Conservation (phyloP, 2,888 invertebrate species). For the Himalopsyche kuldschensis region DNA sequence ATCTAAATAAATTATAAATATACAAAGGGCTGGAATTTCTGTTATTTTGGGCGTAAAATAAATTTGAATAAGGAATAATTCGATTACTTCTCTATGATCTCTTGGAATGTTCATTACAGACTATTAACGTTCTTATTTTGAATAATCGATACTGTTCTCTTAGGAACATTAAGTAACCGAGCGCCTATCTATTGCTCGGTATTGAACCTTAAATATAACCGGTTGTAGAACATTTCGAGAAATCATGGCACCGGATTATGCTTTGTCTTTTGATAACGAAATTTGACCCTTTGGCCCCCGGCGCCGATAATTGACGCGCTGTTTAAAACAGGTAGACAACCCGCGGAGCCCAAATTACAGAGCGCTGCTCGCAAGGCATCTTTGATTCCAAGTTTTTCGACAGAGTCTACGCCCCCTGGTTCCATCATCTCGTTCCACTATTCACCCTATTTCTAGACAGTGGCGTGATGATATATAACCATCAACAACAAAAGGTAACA, state of each 20-base stretch:
- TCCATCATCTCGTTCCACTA: not conserved
- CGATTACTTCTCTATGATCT: not conserved
- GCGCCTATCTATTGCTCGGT: not conserved
- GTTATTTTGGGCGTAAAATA: not conserved
- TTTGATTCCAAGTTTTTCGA: slow-evolving; percentile 22
- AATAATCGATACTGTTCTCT: not conserved
- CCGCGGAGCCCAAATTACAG: slow-evolving; percentile 33
- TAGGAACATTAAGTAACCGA: not conserved
- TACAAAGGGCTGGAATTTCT: too few relatives aligned
- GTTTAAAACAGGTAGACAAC: slow-evolving; percentile 29
- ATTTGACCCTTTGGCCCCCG: slow-evolving; percentile 1
- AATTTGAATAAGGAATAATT: not conserved
- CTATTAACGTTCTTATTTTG: not conserved
- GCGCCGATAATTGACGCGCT: slow-evolving; percentile 26
- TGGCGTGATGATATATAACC: not conserved
- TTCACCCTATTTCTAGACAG: not conserved
- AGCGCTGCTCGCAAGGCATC: slow-evolving; percentile 10
- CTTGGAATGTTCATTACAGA: not conserved
- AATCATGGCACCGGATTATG: not conserved
- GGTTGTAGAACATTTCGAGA: not conserved
- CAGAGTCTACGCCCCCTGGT: not conserved
- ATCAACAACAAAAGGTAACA: too few relatives aligned
- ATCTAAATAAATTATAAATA: too few relatives aligned
- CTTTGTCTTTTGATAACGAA: slow-evolving; percentile 10
- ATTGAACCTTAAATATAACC: not conserved